Conservation (phyloP, 1,140 invertebrate species). For the Drusus annulatus region DNA sequence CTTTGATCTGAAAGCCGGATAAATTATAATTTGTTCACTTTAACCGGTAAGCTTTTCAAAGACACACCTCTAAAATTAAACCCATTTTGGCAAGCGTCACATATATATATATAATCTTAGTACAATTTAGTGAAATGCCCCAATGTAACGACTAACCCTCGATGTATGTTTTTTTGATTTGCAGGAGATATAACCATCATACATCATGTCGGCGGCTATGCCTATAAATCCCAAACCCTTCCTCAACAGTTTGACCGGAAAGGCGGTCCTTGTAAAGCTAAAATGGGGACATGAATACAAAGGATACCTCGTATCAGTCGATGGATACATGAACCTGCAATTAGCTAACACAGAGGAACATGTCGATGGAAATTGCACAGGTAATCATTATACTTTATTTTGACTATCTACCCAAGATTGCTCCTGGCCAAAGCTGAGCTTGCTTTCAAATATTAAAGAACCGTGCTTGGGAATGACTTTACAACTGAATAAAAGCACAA, state of each 20-base stretch:
- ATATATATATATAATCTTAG: too few relatives aligned
- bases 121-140: too few relatives aligned
- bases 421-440: too few relatives aligned
- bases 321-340: conserved; percentile 99
- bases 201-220: conserved; percentile 79
- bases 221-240: conserved; percentile 99
- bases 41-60: too few relatives aligned
- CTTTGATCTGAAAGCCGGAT: neutral
- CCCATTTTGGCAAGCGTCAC: too few relatives aligned
- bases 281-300: conserved; percentile 99
- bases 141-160: too few relatives aligned
- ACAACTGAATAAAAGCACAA: too few relatives aligned
- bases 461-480: too few relatives aligned
- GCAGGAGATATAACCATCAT: conserved; percentile 5
- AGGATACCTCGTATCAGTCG: conserved; percentile 96
- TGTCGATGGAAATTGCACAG: conserved; percentile 92
- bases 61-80: too few relatives aligned
- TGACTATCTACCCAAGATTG: too few relatives aligned
- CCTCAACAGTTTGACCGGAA: conserved; percentile 97
- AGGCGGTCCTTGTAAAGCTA: conserved; percentile 97
- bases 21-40: neutral
- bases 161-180: neutral
- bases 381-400: conserved; percentile 61
- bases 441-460: too few relatives aligned
- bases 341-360: conserved; percentile 99